These are phyloP conservation scores for Sisyra terminalis DNA, from an alignment of 2,888 invertebrate genomes.

Conservation along the genomic window DNA sequence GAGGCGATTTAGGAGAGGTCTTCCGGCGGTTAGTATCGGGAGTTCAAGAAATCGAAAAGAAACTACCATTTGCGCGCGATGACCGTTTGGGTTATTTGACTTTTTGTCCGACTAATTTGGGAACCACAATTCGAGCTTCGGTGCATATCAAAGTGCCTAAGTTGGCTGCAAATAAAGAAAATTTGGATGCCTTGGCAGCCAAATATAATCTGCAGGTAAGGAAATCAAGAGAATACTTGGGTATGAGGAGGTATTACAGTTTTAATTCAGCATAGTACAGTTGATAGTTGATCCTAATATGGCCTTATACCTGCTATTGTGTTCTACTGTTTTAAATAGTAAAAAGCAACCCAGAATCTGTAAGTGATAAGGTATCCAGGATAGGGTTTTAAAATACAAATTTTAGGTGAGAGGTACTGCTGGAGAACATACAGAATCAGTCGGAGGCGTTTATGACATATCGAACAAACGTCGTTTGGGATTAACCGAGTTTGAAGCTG, in stretches of 20 bases:
- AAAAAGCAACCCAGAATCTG: too few relatives aligned
- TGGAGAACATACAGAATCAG: conserved; percentile 31
- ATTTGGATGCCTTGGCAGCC: conserved; percentile 30
- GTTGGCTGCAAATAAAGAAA: conserved; percentile 21
- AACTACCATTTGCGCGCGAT: conserved; percentile 35
- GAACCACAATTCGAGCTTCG: conserved; percentile 37
- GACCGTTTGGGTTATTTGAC: conserved; percentile 49
- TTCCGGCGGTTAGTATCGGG: conserved; percentile 32
- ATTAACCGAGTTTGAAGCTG: conserved; percentile 31
- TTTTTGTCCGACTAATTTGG: conserved; percentile 59
- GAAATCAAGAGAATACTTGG: too few relatives aligned
- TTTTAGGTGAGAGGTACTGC: conserved; percentile 19
- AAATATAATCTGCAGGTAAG: conserved; percentile 26
- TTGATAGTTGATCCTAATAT: too few relatives aligned
- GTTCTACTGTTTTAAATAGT: too few relatives aligned
- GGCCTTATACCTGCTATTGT: too few relatives aligned
- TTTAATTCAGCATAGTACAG: too few relatives aligned
- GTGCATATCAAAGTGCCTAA: conserved; percentile 39
- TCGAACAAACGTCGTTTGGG: conserved; percentile 34
- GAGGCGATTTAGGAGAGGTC: conserved; percentile 75
- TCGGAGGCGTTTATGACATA: conserved; percentile 31
- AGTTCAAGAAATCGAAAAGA: conserved; percentile 32
- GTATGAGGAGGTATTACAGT: too few relatives aligned
- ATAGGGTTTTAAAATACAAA: too few relatives aligned
- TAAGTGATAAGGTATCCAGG: too few relatives aligned